Conservation (phyloP, 1,140 invertebrate genomes). For the Temnothorax longispinosus region DNA sequence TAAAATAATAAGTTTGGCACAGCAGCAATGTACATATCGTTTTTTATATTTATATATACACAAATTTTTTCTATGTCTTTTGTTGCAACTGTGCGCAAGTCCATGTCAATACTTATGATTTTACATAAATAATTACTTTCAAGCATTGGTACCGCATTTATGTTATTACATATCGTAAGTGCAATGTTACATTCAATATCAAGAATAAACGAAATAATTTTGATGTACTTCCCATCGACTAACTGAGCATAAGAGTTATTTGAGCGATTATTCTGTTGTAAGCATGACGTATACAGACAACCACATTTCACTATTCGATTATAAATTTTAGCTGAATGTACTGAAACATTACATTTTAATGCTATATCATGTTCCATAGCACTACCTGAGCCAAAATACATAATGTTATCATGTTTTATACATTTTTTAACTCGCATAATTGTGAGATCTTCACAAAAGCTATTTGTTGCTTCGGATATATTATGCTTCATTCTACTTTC, state of each 20-base stretch:
- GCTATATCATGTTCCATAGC: neutral
- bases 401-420: neutral
- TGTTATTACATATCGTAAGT: neutral
- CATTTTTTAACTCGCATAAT: neutral
- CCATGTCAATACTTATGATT: neutral
- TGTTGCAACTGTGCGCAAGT: neutral
- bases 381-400: neutral
- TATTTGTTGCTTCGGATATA: neutral
- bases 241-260: neutral
- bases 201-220: neutral
- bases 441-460: neutral
- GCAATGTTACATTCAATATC: neutral
- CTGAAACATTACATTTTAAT: neutral
- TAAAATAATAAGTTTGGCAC: too few species aligned
- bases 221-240: neutral
- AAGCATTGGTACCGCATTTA: neutral
- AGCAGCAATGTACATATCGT: too few species aligned
- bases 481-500: neutral
- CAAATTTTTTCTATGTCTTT: neutral
- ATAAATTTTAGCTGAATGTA: neutral
- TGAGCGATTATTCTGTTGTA: neutral
- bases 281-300: neutral
- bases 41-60: neutral
- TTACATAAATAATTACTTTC: conserved; percentile 4
- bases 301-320: neutral